Percentiles rank a stretch among this genome's conserved stretches.
These are phyloP conservation scores for Drosophila sp. DNA, from an alignment of 1,140 invertebrate species.

Conservation along the genomic window DNA sequence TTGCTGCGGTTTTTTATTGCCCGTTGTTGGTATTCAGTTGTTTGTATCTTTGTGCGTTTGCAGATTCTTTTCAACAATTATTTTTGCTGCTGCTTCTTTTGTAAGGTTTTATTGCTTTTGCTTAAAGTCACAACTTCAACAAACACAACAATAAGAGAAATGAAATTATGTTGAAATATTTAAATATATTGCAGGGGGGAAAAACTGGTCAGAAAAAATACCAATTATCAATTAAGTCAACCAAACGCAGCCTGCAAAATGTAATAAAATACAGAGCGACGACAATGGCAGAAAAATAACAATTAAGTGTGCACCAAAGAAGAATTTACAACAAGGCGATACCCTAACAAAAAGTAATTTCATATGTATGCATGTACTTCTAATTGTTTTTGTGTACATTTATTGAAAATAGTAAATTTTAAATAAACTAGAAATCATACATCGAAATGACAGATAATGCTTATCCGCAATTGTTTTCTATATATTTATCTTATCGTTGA, in stretches of 20 bases:
- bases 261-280: constrained; percentile 70
- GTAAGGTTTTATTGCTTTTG: constrained; percentile 45
- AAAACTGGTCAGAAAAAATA: constrained; percentile 58
- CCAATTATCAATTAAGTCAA: constrained; percentile 82
- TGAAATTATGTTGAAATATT: constrained; percentile 80
- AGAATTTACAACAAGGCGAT: background rate
- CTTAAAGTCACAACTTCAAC: constrained; percentile 51
- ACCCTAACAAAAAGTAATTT: background rate
- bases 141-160: constrained; percentile 63
- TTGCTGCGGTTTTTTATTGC: constrained; percentile 77
- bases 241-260: constrained; percentile 46
- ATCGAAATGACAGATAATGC: too few relatives aligned
- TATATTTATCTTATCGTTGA: background rate
- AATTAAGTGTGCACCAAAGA: constrained; percentile 11
- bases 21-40: constrained; percentile 45
- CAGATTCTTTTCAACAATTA: constrained; percentile 79
- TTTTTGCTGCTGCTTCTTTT: constrained; percentile 66
- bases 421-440: too few relatives aligned
- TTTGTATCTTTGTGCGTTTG: constrained; percentile 40
- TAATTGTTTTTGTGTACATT: too few relatives aligned
- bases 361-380: too few relatives aligned
- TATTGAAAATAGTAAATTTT: too few relatives aligned
- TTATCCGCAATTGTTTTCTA: too few relatives aligned
- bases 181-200: constrained; percentile 68
- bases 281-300: constrained; percentile 50